These are phyloP conservation scores for Mus musculus DNA, from an alignment of 2,113 vertebrate species.

Conservation along the genomic window GRCm39 chr1:126667501-126668000, in stretches of 20 bases:
- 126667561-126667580: background rate
- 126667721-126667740: background rate
- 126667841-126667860: background rate
- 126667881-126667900: background rate
- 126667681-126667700: background rate
- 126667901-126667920: background rate
- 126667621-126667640: background rate
- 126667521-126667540: background rate
- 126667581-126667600: conserved; percentile 2
- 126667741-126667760: background rate
- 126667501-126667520: conserved; percentile 17
- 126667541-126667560: conserved; percentile 14
- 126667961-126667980: background rate
- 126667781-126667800: background rate
- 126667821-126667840: background rate
- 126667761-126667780: background rate
- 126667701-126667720: background rate
- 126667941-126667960: background rate
- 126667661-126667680: background rate
- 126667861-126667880: background rate
- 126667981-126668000: background rate
- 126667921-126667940: background rate
- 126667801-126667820: background rate
- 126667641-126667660: background rate
- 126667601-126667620: background rate